These are phyloP conservation scores for Malacoraja senta DNA, from an alignment of 2,797 vertebrate genomes.

Conservation along the genomic window DNA sequence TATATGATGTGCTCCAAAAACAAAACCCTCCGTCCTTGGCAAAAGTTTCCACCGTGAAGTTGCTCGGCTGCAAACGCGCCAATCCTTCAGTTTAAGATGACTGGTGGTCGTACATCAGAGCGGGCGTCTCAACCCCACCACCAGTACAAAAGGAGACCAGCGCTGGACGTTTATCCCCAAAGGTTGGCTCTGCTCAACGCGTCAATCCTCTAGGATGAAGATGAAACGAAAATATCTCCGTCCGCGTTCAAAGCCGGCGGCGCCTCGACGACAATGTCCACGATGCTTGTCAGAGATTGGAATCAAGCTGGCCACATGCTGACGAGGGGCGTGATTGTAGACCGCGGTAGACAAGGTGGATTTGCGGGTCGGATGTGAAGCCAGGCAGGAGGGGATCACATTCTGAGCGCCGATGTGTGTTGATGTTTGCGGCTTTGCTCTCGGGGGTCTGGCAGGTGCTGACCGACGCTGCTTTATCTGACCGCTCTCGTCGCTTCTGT, in stretches of 20 bases:
- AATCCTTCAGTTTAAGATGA: not conserved
- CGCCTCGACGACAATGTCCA: too few species aligned
- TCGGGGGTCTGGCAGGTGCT: not conserved
- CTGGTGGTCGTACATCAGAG: not conserved
- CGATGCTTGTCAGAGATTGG: not conserved
- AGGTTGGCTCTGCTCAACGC: too few species aligned
- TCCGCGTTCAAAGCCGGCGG: not conserved
- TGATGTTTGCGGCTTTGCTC: not conserved
- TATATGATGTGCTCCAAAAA: not conserved
- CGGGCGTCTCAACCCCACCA: not conserved
- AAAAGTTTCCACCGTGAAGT: conserved; percentile 19
- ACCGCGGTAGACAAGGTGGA: too few species aligned
- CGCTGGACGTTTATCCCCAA: not conserved
- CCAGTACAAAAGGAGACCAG: not conserved
- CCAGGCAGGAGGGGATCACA: not conserved
- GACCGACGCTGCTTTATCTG: not conserved
- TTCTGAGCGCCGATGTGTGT: not conserved
- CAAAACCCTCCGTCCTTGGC: not conserved
- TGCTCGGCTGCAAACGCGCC: not conserved
- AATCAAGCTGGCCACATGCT: not conserved
- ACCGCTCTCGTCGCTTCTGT: not conserved
- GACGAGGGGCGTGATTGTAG: too few species aligned
- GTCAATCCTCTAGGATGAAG: too few species aligned
- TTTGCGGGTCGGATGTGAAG: not conserved
- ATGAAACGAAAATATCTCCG: not conserved